Percentiles rank a stretch among this genome's conserved stretches.
These are phyloP conservation scores for Panorpa germanica DNA, from an alignment of 2,888 invertebrate species.

Conservation along the genomic window DNA sequence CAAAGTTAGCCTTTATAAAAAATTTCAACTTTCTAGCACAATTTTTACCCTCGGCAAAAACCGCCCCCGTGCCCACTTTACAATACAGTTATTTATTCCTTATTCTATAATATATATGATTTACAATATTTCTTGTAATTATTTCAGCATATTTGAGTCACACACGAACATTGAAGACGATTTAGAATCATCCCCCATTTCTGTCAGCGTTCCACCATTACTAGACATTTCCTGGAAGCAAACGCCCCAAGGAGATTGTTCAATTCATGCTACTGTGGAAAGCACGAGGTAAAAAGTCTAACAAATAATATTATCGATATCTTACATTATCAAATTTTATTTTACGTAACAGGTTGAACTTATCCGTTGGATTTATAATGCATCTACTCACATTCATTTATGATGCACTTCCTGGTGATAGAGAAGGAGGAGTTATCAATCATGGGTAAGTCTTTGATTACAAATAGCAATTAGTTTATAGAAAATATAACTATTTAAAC, in stretches of 20 bases:
- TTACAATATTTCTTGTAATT: constrained; percentile 8
- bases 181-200: constrained; percentile 32
- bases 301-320: too few species aligned
- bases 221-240: constrained; percentile 47
- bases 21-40: too few species aligned
- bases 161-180: constrained; percentile 35
- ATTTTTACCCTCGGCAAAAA: too few species aligned
- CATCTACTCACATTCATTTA: constrained; percentile 38
- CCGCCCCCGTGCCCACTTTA: too few species aligned
- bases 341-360: constrained; percentile 47
- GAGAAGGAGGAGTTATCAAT: constrained; percentile 49
- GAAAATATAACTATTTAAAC: constrained; percentile 18
- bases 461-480: constrained; percentile 15
- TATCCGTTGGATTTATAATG: constrained; percentile 52
- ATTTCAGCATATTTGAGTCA: constrained; percentile 43
- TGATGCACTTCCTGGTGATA: constrained; percentile 35
- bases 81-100: too few species aligned
- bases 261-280: constrained; percentile 52
- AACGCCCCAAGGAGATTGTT: constrained; percentile 37
- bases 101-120: too few species aligned
- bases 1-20: too few species aligned
- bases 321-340: too few species aligned
- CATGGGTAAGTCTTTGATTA: constrained; percentile 48
- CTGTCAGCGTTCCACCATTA: constrained; percentile 50
- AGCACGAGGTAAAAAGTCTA: too few species aligned